Percentiles rank a stretch among this genome's conserved stretches.
phyloP scores from a whole-genome alignment of 2,113 vertebrate species.

The Alligator sinensis region DNA sequence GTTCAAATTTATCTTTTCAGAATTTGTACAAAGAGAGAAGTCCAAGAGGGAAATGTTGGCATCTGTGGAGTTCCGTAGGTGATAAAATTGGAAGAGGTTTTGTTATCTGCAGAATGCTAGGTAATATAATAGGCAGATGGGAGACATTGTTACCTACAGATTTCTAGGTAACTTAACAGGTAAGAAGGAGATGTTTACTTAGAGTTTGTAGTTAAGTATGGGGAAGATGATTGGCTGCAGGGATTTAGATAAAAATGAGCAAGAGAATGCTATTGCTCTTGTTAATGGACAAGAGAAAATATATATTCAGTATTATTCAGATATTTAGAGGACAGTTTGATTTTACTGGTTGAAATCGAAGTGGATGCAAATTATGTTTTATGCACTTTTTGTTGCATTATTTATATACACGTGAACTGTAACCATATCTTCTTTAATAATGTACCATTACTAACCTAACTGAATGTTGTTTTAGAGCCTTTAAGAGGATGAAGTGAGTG shows the following conservation, averaged over 20 bases:
- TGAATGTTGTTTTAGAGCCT: slow-evolving; percentile 18
- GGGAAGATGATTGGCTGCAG: background rate
- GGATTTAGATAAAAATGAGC: slow-evolving; percentile 30
- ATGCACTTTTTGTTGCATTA: slow-evolving; percentile 77
- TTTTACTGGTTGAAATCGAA: slow-evolving; percentile 79
- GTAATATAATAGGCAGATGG: background rate
- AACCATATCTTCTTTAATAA: slow-evolving; percentile 50
- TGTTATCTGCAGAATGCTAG: background rate
- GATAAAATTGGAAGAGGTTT: background rate
- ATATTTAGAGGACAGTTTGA: slow-evolving; percentile 68
- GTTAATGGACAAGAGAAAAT: slow-evolving; percentile 36
- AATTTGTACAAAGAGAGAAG: slow-evolving; percentile 7
- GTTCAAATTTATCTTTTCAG: slow-evolving; percentile 31
- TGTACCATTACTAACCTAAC: slow-evolving; percentile 32
- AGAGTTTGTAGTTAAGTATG: background rate
- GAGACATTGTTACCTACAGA: background rate
- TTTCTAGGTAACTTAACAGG: background rate
- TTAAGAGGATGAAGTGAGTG: slow-evolving; percentile 30
- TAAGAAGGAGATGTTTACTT: background rate
- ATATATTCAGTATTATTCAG: slow-evolving; percentile 79
- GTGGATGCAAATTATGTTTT: slow-evolving; percentile 68
- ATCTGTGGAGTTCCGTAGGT: background rate
- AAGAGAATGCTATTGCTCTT: background rate
- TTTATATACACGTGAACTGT: slow-evolving; percentile 66
- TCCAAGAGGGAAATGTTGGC: background rate